These are phyloP conservation scores for Antennarius striatus DNA, from an alignment of 2,113 vertebrate genomes.

Conservation along the genomic window DNA sequence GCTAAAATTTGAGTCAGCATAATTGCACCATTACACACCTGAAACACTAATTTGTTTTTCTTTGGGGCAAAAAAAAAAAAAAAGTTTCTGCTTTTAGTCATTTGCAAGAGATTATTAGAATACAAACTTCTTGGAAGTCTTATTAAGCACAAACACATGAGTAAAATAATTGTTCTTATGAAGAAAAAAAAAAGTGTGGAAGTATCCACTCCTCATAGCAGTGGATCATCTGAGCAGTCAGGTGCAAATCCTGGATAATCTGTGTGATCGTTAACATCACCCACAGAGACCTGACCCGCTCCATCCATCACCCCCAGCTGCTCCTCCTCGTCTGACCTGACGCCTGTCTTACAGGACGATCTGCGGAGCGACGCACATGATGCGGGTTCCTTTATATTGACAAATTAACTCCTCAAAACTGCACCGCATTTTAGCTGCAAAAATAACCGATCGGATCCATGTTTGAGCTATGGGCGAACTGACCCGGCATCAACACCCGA, in stretches of 20 bases:
- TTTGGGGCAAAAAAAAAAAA: not conserved
- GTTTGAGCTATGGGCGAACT: not conserved
- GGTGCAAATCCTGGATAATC: conserved; percentile 63
- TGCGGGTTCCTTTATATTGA: no score
- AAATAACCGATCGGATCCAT: not conserved
- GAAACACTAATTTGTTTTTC: not conserved
- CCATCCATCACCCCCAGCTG: conserved; percentile 50
- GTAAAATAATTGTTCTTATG: not conserved
- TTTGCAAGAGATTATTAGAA: not conserved
- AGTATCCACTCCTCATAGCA: conserved; percentile 14
- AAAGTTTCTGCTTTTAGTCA: not conserved
- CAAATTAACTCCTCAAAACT: not conserved
- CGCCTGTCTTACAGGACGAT: not conserved
- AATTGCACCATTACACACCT: not conserved
- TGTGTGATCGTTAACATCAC: conserved; percentile 56
- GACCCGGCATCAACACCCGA: conserved; percentile 14
- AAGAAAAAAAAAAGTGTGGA: not conserved
- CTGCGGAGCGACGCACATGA: not conserved
- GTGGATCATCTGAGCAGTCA: conserved; percentile 51
- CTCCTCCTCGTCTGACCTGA: conserved; percentile 38
- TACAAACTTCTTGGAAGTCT: not conserved
- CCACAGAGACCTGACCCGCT: conserved; percentile 55
- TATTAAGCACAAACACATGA: not conserved
- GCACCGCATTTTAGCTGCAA: not conserved
- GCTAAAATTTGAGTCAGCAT: conserved; percentile 9